Evolutionary conservation across 2,797 vertebrate species (phyloP), one percentile per base, ranked within the genome.

Genomic region (Myotis myotis): DNA sequence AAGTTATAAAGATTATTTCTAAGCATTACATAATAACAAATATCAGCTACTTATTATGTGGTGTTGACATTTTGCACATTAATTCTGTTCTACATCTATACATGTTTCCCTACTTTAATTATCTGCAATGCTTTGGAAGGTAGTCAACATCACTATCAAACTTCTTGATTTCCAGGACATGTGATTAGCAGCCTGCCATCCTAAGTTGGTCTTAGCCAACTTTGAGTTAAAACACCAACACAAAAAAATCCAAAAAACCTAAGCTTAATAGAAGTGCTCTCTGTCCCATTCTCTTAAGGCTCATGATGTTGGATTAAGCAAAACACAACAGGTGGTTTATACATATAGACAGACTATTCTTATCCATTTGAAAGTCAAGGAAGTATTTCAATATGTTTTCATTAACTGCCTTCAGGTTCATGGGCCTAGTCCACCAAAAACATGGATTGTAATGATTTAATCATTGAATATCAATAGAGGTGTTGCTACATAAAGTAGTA

Each of bases 141-240:
- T 9, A 76, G 10, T 66, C 25, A 84, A 57, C 47, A 66, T n/a
- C 49, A 38, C 6, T 38, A 75, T 87, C 51, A 76, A 94, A 72
- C 4, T 38, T 49, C 13, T 16, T 30, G 11, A 62, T 60, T 90
- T 81, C 12, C 2, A 10, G 74, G 38, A 68, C 20, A 84, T 75
- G 9, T 68, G 10, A 51, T 36, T 44, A 86, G 30, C 23, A 76
- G 6, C 62, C 44, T 36, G 41, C 22, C 57, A 49, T 28, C 10
- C 25, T 53, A 81, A 55, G 0, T 38, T 47, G 38, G 9, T 74
- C 3, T 89, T 28, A 83, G 51, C 5, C 41, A 86, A 71, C 23
- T 51, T 95, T 88, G 57, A 74, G 22, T 87, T 90, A 87, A 95
- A 94, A 80, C 19, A 84, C 12, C 8, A 88, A 74, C 20, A 64